These are phyloP conservation scores for Lasaia peninsularis DNA, from an alignment of 1,140 invertebrate genomes.

Conservation along the genomic window DNA sequence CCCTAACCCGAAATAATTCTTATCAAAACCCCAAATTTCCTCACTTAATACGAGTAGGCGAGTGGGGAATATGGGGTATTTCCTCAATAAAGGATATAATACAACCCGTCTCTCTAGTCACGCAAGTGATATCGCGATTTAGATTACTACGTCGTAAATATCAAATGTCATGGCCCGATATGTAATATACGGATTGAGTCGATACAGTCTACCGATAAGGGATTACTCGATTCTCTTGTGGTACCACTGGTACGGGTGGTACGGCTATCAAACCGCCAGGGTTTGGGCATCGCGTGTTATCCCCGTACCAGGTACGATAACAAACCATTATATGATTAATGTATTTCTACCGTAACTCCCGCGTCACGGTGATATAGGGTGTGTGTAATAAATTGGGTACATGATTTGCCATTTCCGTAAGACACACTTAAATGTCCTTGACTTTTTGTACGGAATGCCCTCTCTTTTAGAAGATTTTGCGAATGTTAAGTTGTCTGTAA, in stretches of 20 bases:
- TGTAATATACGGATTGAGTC: slow-evolving; percentile 72
- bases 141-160: slow-evolving; percentile 71
- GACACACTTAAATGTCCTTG: not conserved
- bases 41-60: slow-evolving; percentile 1
- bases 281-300: slow-evolving; percentile 57
- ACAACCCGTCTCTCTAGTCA: slow-evolving; percentile 43
- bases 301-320: slow-evolving; percentile 40
- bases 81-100: slow-evolving; percentile 44
- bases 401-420: not conserved
- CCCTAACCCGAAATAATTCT: not conserved
- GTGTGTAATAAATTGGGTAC: slow-evolving; percentile 18
- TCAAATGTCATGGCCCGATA: slow-evolving; percentile 67
- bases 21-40: not conserved
- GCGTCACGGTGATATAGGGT: slow-evolving; percentile 38
- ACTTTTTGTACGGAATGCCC: not conserved
- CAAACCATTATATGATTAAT: slow-evolving; percentile 49
- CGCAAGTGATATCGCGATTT: slow-evolving; percentile 50
- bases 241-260: slow-evolving; percentile 57
- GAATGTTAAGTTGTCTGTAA: no score
- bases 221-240: slow-evolving; percentile 60
- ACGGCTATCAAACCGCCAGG: slow-evolving; percentile 52
- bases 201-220: slow-evolving; percentile 67
- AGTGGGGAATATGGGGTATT: slow-evolving; percentile 13
- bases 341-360: slow-evolving; percentile 42
- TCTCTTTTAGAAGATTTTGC: not conserved